Percentiles rank a stretch among this genome's conserved stretches.
Conservation (phyloP, 1,140 invertebrate species). For the Drosophila pandora region DNA sequence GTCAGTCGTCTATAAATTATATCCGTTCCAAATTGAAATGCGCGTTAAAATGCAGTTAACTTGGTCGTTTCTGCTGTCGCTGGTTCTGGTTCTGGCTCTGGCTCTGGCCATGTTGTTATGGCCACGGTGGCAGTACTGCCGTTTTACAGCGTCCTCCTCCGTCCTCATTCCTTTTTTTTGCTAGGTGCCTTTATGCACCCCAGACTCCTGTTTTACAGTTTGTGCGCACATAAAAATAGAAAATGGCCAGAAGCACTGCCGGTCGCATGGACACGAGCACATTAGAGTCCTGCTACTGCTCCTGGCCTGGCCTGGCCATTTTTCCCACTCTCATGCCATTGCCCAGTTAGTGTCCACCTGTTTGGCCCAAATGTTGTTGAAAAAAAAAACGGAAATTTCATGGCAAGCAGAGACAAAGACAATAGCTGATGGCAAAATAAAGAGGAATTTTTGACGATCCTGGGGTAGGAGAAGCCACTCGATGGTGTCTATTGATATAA, state of each 20-base stretch:
- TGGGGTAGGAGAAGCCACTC: not conserved
- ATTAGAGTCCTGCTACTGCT: slow-evolving; percentile 58
- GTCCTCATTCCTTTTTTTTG: slow-evolving; percentile 29
- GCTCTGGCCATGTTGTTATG: slow-evolving; percentile 73
- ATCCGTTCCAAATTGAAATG: slow-evolving; percentile 84
- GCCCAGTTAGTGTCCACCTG: slow-evolving; percentile 32
- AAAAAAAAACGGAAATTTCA: slow-evolving; percentile 13
- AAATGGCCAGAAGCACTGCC: slow-evolving; percentile 71
- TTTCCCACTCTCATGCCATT: not conserved
- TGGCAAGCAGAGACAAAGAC: slow-evolving; percentile 34
- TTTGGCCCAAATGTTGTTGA: slow-evolving; percentile 70
- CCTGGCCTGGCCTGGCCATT: not conserved
- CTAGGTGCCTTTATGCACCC: slow-evolving; percentile 5
- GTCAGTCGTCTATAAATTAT: slow-evolving; percentile 84
- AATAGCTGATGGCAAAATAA: slow-evolving; percentile 35
- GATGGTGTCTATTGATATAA: slow-evolving; percentile 1
- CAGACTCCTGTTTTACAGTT: slow-evolving; percentile 69
- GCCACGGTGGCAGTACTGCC: slow-evolving; percentile 66
- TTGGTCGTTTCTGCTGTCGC: slow-evolving; percentile 64
- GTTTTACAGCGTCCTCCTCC: slow-evolving; percentile 72
- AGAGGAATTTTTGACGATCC: not conserved
- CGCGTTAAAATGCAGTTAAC: slow-evolving; percentile 84
- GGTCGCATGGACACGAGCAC: slow-evolving; percentile 58
- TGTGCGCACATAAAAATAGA: slow-evolving; percentile 82
- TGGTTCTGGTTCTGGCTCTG: slow-evolving; percentile 35